A percentile compares a stretch with the other conserved stretches of the same genome.
Conservation (phyloP, 2,797 vertebrate genomes). For the Balearica regulorum region DNA sequence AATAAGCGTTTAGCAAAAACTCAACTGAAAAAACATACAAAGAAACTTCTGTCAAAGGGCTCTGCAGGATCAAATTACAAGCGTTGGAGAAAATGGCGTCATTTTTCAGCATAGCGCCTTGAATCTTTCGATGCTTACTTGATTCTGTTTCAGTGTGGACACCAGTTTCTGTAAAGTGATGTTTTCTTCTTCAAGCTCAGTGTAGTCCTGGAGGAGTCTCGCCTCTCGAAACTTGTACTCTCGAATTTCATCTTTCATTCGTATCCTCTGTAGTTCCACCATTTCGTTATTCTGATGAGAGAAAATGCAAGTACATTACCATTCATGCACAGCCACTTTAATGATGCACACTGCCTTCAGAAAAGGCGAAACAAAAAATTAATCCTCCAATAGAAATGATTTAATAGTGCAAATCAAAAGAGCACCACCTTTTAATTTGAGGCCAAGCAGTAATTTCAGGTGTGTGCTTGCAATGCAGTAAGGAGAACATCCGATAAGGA, state of each 20-base stretch:
- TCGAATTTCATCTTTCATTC: slow-evolving; percentile 95
- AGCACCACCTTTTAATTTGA: not conserved
- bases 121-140: slow-evolving; percentile 75
- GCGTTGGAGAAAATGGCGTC: not conserved
- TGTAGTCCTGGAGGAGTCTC: slow-evolving; percentile 94
- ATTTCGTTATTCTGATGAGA: slow-evolving; percentile 86
- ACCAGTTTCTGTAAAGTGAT: slow-evolving; percentile 96
- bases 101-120: not conserved
- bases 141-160: slow-evolving; percentile 93
- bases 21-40: not conserved
- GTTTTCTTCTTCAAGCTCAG: slow-evolving; percentile 97
- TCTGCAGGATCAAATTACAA: fast-evolving
- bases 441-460: not conserved
- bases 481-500: not conserved
- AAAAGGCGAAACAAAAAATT: not conserved
- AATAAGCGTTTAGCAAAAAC: not conserved
- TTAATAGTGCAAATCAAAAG: not conserved
- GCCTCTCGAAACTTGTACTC: slow-evolving; percentile 97
- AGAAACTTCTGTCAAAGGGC: not conserved
- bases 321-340: not conserved
- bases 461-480: not conserved
- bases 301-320: not conserved
- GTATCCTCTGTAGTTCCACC: slow-evolving; percentile 88
- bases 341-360: not conserved
- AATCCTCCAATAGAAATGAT: not conserved